Evolutionary conservation across 2,113 vertebrate species (phyloP), one percentile per base, ranked within the genome.

Genomic region (Crotalus viridis): DNA sequence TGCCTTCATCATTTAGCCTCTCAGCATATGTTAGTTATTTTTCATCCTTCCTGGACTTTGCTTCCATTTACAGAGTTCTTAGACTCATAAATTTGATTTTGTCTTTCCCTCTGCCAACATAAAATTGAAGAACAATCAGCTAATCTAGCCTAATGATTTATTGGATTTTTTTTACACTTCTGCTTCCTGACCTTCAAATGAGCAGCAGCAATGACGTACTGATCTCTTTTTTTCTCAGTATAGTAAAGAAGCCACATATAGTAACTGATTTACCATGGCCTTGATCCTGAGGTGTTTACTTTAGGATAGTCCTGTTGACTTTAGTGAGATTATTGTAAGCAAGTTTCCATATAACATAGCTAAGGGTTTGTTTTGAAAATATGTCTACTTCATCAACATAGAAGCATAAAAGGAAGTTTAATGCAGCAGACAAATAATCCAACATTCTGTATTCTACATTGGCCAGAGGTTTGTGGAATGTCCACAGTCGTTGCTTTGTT

Each of bases 211-310:
- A 95, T 96, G 43, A 95, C 92, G 94, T 96, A 69, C 2, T 94
- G 94, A 19, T 89, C 90, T 92, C 56, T 95, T 96, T 96, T 94
- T 95, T 95, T 92, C 85, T 96, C 89, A 96, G 92, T 94, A 93
- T 24, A 94, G 93, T 33, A 46, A 88, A 93, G 95, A 93, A 96
- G 95, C 93, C 93, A 90, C 33, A 46, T 24, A n/a, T 33, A 54
- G 28, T 52, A 91, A 48, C 43, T 51, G 57, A 89, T 92, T 92
- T n/a, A 89, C 51, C 55, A 21, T 81, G 91, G 4, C 61, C 22
- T 89, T 92, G 33, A 92, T 74, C 28, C 81, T 91, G 28, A 52
- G 13, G 43, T 5, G 51, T 85, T 87, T 46, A 59, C 55, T 59
- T 46, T 87, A 69, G 48, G 7, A 54, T 10, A 52, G 26, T 86